A percentile compares a stretch with the other conserved stretches of the same genome.
These are phyloP conservation scores for Odocoileus virginianus DNA, from an alignment of 2,113 vertebrate genomes.

Conservation along the genomic window DNA sequence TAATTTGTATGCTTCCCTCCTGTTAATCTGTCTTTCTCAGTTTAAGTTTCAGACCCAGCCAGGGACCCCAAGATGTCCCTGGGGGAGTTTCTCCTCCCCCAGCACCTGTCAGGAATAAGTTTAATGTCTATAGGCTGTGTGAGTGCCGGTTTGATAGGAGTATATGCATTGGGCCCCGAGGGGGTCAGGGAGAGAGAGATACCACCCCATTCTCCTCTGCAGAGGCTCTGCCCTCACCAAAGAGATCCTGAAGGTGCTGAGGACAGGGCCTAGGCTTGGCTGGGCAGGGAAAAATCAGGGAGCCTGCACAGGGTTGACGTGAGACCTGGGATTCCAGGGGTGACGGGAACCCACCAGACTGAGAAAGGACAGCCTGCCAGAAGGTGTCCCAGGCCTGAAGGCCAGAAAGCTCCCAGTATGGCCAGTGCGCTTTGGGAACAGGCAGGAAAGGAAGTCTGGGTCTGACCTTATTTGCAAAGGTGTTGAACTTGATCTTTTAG, in stretches of 20 bases:
- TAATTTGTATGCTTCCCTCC: background rate
- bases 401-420: background rate
- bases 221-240: background rate
- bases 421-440: background rate
- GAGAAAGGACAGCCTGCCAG: background rate
- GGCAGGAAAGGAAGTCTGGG: background rate
- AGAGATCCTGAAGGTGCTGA: background rate
- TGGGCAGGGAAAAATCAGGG: background rate
- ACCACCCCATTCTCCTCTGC: background rate
- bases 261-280: background rate
- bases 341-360: background rate
- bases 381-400: background rate
- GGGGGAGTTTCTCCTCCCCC: background rate
- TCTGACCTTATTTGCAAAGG: background rate
- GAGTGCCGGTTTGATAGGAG: background rate
- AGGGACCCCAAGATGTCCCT: background rate
- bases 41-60: background rate
- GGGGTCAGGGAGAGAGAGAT: background rate
- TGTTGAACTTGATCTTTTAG: background rate
- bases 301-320: background rate
- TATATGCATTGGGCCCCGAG: background rate
- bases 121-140: background rate
- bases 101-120: background rate
- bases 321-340: background rate
- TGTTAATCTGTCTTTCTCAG: background rate